Conservation (phyloP, 2,113 vertebrate genomes). For the Eurystomus gularis region DNA sequence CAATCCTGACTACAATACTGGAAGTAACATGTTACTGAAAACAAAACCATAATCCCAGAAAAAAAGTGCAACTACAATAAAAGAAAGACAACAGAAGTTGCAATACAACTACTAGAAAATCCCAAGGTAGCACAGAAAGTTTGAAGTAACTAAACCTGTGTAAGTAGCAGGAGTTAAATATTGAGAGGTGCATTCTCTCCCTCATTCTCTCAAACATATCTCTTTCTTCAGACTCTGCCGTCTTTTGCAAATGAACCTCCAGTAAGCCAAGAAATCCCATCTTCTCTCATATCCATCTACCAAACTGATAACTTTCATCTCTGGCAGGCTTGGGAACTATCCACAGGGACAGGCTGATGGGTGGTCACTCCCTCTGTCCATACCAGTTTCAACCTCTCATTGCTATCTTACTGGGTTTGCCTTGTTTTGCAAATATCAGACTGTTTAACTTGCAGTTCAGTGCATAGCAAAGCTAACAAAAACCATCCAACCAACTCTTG, state of each 20-base stretch:
- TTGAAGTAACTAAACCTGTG: background rate
- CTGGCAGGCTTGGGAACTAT: background rate
- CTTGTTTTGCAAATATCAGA: background rate
- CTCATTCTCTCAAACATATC: background rate
- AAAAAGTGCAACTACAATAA: background rate
- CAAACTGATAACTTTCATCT: background rate
- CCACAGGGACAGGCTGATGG: background rate
- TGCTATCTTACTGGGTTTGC: background rate
- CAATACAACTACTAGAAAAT: background rate
- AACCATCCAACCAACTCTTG: background rate
- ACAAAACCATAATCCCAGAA: background rate
- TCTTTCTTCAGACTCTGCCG: background rate
- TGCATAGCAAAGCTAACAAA: background rate
- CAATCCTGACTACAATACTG: background rate
- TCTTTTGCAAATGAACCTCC: background rate
- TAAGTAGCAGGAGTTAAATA: background rate
- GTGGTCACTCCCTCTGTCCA: accelerated
- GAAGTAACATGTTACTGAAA: background rate
- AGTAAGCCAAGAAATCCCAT: background rate
- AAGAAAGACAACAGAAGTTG: background rate
- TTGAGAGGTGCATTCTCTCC: background rate
- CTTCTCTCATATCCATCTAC: background rate
- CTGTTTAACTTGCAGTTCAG: background rate
- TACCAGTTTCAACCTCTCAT: background rate
- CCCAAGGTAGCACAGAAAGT: background rate